Evolutionary conservation across 2,888 invertebrate species (phyloP), one percentile per base, ranked within the genome.

Genomic region (Chrysolina oricalcia): DNA sequence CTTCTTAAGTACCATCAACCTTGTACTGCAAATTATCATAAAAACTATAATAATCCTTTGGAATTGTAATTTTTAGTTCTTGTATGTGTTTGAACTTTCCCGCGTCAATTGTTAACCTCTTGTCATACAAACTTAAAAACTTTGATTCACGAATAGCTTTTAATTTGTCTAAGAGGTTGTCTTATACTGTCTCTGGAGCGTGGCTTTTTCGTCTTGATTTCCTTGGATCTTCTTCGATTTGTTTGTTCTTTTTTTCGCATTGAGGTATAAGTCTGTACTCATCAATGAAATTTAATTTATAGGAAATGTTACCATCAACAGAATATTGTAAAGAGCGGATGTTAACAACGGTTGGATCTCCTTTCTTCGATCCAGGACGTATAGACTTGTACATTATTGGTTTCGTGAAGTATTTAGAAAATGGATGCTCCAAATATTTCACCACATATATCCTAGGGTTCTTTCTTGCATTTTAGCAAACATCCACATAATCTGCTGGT

Each of bases 231-330:
- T 41, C 64, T 19, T 64, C 41, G 9, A 41, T 64, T 66, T 66
- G 66, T 46, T 66, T 66, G 46, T 19, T 46, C 15, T 46, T 43
- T 46, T 43, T 46, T 48, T 66, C 66, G 41, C 66, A 46, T 19
- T 21, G 17, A 43, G 66, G 66, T 66, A 66, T 46, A 21, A 66
- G 66, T 46, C 46, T 41, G 23, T 66, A 66, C 43, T 66, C 21
- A 17, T 66, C 66, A 46, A 48, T 66, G 46, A 66, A 66, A 48
- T 43, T 66, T 19, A 46, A 46, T 21, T 66, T 66, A 23, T 66
- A 66, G 21, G 43, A 41, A 66, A 66, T 66, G 21, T 66, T 66
- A 35, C 19, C 66, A 66, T 66, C 66, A 66, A 46, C 66, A 46
- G 46, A 46, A 43, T 66, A 66, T 66, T 41, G 21, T 66, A 66